Evolutionary conservation across 2,113 vertebrate genomes (phyloP), one percentile per base, ranked within the genome.

Genomic region (Polypterus senegalus): DNA sequence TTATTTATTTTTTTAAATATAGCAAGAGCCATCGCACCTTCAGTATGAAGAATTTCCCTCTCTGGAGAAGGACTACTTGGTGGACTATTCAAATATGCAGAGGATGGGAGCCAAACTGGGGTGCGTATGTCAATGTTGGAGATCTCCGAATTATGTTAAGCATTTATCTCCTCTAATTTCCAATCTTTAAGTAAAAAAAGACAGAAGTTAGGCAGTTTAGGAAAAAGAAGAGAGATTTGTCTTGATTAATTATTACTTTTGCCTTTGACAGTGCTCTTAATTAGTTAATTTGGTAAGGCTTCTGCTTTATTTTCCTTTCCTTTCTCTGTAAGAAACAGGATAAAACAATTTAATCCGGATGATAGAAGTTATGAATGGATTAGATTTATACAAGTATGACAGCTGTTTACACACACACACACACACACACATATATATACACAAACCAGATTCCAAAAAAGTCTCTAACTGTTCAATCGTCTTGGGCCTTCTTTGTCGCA

Each of bases 81-180:
- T 91, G 88, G 92, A 99, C 76, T 94, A 85, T 78, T 93, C 70
- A 77, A 91, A 87, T 54, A 92, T 97, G 89, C 92, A 99, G 80
- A 81, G 94, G 45, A 89, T 99, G 3, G 94, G 91, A 6, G 92
- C 96, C 61, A 97, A 95, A 58, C 79, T 99, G 10, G 91, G 94
- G 94, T 98, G 80, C 75, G 92, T 71, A 57, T 5, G 43, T 44
- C 7, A 63, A 46, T 7, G 7, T 43, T 9, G 6, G 5, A 6
- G 6, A 27, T 27, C 27, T 27, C 27, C 27, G 27, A 27, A 27
- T 27, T 27, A 27, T 27, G 27, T 27, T 27, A 1, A 27, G 27
- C 27, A 27, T 27, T 27, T 27, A 27, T 27, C 27, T 27, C 2
- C 1, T 27, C 27, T 27, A 27, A 27, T 27, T 27, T 27, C 27